Base-by-base conservation (phyloP, 2,888 invertebrate genomes). In the Heliconius charithonia region DNA sequence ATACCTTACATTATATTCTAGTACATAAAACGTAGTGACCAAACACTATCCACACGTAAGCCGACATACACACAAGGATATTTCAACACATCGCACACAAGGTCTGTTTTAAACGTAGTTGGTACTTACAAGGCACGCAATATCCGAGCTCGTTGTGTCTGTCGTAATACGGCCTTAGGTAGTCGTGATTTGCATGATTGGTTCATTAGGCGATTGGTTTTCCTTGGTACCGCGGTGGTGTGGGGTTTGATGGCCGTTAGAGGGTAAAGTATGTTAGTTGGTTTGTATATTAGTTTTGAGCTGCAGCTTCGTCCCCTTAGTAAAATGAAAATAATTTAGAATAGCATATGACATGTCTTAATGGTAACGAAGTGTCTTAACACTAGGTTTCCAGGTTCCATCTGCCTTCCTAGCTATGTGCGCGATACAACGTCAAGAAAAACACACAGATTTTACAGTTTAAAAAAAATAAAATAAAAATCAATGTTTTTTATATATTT, bases 111-210 rank as follows among this genome's bases (percentile, higher is more conserved):
- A 59, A 72, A 59, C 56, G 51, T 25, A 69, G n/a, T 12, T n/a
- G n/a, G 59, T 59, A 59, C 59, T n/a, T n/a, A n/a, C 56, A n/a
- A 1, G 59, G 16, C 72, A 32, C 32, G 72, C 72, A 72, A 72
- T 59, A 72, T 72, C 59, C 72, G 32, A 72, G 59, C 72, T 37
- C 72, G 59, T 59, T 72, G 72, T 72, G 0, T n/a, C 72, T 63
- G 75, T 79, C 56, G 79, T 56, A 79, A 79, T 41, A 66, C 65
- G 78, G 56, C 79, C 79, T 79, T 71, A 76, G 75, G 71, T 75
- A 63, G 51, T 32, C 69, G 69, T 72, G 72, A 72, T 56, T 29
- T 37, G 72, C 72, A 72, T 72, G 72, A 72, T 59, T 59, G n/a
- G 72, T n/a, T 63, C 63, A 63, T 63, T 37, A 32, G n/a, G 19